These are phyloP conservation scores for Eulemur rufifrons DNA, from an alignment of 2,113 vertebrate species.

Conservation along the genomic window DNA sequence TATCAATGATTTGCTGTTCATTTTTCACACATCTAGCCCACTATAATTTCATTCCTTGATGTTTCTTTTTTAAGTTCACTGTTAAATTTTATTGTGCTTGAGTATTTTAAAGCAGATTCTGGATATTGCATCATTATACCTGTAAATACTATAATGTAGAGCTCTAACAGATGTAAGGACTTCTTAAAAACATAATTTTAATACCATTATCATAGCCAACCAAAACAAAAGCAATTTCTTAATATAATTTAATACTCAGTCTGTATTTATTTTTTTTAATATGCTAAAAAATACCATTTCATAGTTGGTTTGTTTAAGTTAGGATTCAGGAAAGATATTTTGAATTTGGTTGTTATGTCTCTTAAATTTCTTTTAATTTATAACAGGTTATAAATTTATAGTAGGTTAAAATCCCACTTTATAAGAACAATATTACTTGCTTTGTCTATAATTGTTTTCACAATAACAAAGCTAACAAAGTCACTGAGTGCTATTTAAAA, in stretches of 20 bases:
- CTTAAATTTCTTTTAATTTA: not conserved
- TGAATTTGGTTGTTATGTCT: slow-evolving; percentile 11
- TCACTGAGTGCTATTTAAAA: slow-evolving; percentile 10
- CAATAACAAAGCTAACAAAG: slow-evolving; percentile 4
- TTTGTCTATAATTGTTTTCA: slow-evolving; percentile 2
- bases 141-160: not conserved
- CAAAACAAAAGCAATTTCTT: not conserved
- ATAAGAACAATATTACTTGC: not conserved
- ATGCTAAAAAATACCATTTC: slow-evolving; percentile 21
- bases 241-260: not conserved
- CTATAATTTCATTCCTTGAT: not conserved
- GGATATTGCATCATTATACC: not conserved
- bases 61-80: slow-evolving; percentile 22
- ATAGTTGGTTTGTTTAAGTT: not conserved
- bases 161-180: not conserved
- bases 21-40: not conserved
- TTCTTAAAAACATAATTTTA: not conserved
- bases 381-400: no score
- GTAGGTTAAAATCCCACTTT: slow-evolving; percentile 3
- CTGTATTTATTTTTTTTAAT: slow-evolving; percentile 1
- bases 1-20: not conserved
- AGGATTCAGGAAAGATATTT: not conserved
- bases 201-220: not conserved
- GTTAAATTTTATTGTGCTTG: slow-evolving; percentile 1
- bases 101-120: not conserved